Evolutionary conservation across 2,113 vertebrate genomes (phyloP), one percentile per base, ranked within the genome.

Genomic region (Lates calcarifer): DNA sequence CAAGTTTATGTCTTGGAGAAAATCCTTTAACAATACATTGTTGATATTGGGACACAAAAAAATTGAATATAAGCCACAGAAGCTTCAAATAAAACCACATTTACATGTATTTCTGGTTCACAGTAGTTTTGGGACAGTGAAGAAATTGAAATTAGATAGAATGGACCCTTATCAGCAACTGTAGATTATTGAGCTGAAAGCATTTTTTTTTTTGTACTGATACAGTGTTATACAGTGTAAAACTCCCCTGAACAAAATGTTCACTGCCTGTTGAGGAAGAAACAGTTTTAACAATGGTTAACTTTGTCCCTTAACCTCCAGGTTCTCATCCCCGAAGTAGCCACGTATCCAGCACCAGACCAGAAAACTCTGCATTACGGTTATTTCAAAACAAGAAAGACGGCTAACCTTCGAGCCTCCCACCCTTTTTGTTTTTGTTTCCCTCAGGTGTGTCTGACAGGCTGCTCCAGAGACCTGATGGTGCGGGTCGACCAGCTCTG

Each of bases 401-500:
- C 20, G 17, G 24, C 58, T 24, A 2, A 31, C 13, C 39, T 37
- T 56, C 20, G 24, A 24, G 14, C 26, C 26, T 7, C 17, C 2
- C 15, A 5, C 2, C 1, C 17, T 3, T 0, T 45, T 11, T 74
- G 37, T 53, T n/a, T 39, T 45, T 29, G 35, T 18, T 0, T 14
- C 78, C 70, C 53, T 35, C 89, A 99, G 98, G 95, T 98, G 24
- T 98, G 97, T 90, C 93, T 99, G 79, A 99, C 96, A 1, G 95
- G 96, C 87, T 98, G 97, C 77, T 95, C 97, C 82, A 93, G 94
- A 71, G 97, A 98, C 13, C 88, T 96, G 77, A 95, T 98, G 92
- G 87, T 98, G 67, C 95, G 92, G 5, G 87, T 99, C 0, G 95
- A 99, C 90, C 96, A 97, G 77, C 94, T 98, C 85, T 99, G 98